Base-by-base conservation (phyloP, 2,113 vertebrate genomes). In the Castor canadensis region DNA sequence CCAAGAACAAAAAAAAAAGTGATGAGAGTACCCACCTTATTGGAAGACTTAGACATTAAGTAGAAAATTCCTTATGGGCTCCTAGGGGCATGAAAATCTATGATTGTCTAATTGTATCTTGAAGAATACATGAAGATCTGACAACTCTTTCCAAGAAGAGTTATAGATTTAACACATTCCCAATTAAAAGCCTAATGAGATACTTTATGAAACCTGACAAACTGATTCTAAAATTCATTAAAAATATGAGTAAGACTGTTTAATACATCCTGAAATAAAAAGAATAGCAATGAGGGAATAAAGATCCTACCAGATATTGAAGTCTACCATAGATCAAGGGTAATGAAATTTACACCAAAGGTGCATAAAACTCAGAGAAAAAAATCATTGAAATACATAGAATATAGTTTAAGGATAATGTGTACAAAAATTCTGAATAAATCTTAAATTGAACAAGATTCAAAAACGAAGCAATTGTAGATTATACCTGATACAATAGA, bases 141-240 rank as follows among this genome's bases (percentile, higher is more conserved):
- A 89, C 62, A 80, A 80, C 26, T 82, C 32, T 75, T 83, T 81
- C 56, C 35, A 80, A 83, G 80, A 89, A 79, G 93, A 95, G 45
- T 88, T 94, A 91, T 38, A 94, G 72, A 95, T 77, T 56, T 67
- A 96, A 56, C 93, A 45, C 19, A 86, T 90, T 96, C 87, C 73
- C 60, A 90, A 67, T 96, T 95, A 93, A 97, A 84, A 86, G 28
- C 9, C 32, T 94, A 95, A 94, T 88, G 93, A 87, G 71, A 66
- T 81, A 71, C 66, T 83, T 95, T 94, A 90, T 92, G 73, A 95
- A 89, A 95, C 64, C 87, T 93, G 94, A 96, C 85, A 97, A 75
- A 83, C 91, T 30, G 76, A 96, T 66, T 90, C 88, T 71, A 71
- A 93, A 71, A 92, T 89, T 95, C 88, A 94, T 96, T 94, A 96